phyloP scores from a whole-genome alignment of 2,113 vertebrate species.

The Hippocampus zosterae region DNA sequence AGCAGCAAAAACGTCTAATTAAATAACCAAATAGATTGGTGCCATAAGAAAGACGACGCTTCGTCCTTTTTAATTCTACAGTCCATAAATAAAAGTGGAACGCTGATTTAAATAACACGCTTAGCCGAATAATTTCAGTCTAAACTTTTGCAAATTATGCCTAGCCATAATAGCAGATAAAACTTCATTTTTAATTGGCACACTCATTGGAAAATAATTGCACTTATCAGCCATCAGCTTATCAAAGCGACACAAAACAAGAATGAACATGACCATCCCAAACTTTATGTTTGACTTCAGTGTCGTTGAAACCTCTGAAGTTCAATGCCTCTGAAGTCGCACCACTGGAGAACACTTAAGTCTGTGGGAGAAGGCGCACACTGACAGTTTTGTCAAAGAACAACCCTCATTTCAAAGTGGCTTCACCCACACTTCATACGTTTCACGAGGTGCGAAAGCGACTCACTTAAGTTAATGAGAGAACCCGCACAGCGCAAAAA shows the following conservation, averaged over 20 bases:
- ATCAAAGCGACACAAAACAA: slow-evolving; percentile 65
- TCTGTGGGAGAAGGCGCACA: too few species aligned
- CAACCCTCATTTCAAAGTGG: too few species aligned
- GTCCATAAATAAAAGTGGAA: slow-evolving; percentile 53
- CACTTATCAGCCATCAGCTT: slow-evolving; percentile 74
- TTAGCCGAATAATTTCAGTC: slow-evolving; percentile 63
- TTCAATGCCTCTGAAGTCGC: background rate
- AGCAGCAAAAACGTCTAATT: slow-evolving; percentile 62
- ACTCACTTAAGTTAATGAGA: too few species aligned
- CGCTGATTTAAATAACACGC: slow-evolving; percentile 67
- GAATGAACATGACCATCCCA: slow-evolving; percentile 26
- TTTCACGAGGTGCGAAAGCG: too few species aligned
- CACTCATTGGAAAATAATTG: slow-evolving; percentile 74
- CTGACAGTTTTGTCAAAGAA: too few species aligned
- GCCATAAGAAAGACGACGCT: slow-evolving; percentile 61
- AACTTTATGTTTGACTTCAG: slow-evolving; percentile 35
- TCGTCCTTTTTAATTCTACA: slow-evolving; percentile 60
- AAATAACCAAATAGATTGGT: slow-evolving; percentile 60
- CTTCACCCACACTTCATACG: too few species aligned
- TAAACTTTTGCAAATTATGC: slow-evolving; percentile 70
- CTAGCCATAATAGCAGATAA: slow-evolving; percentile 75
- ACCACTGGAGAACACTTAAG: background rate
- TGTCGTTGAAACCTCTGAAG: slow-evolving; percentile 12
- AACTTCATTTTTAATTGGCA: slow-evolving; percentile 74
- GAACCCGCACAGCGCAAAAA: too few species aligned